A percentile compares a stretch with the other conserved stretches of the same genome.
These are phyloP conservation scores for Clarias pachynema DNA, from an alignment of 2,797 vertebrate genomes.

Conservation along the genomic window DNA sequence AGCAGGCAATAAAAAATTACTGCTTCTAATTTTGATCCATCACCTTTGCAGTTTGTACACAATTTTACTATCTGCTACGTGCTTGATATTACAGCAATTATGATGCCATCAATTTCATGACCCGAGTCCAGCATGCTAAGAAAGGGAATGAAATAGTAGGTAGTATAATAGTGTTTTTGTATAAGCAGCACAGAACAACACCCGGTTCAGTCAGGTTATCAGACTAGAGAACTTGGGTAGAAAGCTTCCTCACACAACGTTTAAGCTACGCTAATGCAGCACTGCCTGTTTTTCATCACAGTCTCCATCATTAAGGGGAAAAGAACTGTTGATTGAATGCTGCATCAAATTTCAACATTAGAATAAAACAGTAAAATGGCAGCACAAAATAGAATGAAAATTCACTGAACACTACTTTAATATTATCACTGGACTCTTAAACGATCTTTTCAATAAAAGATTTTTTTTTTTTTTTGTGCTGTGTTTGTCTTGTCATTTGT, in stretches of 20 bases:
- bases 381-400: neutral
- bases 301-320: neutral
- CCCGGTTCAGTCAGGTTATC: conserved; percentile 22
- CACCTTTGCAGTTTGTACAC: neutral
- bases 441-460: neutral
- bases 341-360: neutral
- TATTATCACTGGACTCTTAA: neutral
- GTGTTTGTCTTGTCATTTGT: no score
- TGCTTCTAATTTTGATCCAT: conserved; percentile 15
- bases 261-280: neutral
- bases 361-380: neutral
- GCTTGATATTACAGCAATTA: neutral
- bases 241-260: neutral
- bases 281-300: neutral
- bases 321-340: neutral
- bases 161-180: neutral
- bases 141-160: neutral
- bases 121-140: neutral
- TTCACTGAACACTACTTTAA: neutral
- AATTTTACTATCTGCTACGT: conserved; percentile 4
- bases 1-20: conserved; percentile 21
- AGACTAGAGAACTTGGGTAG: neutral
- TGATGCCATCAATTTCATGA: neutral
- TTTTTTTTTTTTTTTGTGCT: no score
- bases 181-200: neutral